Percentiles rank a stretch among this genome's conserved stretches.
phyloP scores from a whole-genome alignment of 2,888 invertebrate species.

The Drosophila kuntzei region DNA sequence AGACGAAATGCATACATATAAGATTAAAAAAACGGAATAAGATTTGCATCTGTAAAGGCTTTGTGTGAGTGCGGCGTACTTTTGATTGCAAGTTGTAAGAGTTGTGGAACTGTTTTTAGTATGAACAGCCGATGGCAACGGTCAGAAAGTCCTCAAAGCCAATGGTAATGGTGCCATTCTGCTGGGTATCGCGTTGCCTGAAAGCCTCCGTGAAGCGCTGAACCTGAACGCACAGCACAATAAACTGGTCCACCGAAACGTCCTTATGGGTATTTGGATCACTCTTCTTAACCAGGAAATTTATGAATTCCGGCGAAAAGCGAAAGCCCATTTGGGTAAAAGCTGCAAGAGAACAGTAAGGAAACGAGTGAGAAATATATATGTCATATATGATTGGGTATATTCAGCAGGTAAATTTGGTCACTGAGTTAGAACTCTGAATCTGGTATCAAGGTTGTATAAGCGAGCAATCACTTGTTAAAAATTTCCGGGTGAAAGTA shows the following conservation, averaged over 20 bases:
- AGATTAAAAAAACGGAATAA: conserved; percentile 55
- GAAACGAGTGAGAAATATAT: background rate
- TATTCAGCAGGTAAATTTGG: background rate
- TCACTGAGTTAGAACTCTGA: background rate
- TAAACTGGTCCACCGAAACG: conserved; percentile 94
- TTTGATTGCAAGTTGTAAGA: conserved; percentile 2
- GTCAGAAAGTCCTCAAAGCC: conserved; percentile 96
- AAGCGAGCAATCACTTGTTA: no score
- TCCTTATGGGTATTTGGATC: conserved; percentile 88
- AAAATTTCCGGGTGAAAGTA: no score
- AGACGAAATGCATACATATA: conserved; percentile 46
- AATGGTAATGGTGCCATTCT: conserved; percentile 93
- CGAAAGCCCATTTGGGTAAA: conserved; percentile 95
- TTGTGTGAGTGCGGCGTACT: conserved; percentile 24
- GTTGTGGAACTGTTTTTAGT: conserved; percentile 30
- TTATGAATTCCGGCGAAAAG: conserved; percentile 92
- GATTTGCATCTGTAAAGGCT: conserved; percentile 40
- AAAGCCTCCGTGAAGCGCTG: conserved; percentile 96
- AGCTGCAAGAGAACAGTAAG: conserved; percentile 86
- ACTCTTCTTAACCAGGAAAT: conserved; percentile 89
- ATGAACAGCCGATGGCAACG: conserved; percentile 91
- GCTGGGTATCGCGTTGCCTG: conserved; percentile 90
- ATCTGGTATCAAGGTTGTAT: no score
- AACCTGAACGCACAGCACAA: conserved; percentile 94
- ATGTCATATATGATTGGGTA: background rate